Conservation (phyloP, 2,797 vertebrate genomes). For the Helarctos malayanus region DNA sequence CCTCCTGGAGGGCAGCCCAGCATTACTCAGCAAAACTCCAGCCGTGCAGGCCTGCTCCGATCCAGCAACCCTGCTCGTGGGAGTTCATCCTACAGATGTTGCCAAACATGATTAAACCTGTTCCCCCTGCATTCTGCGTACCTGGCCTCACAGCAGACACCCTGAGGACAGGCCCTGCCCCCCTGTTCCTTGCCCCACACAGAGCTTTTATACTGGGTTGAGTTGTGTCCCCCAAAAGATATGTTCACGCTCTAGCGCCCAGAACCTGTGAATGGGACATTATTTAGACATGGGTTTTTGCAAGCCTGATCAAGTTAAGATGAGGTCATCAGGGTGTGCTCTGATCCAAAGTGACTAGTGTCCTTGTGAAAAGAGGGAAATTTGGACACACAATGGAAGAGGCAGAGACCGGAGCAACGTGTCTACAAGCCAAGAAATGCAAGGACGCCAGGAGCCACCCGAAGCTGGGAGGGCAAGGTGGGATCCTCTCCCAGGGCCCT, state of each 20-base stretch:
- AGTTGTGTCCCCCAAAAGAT: neutral
- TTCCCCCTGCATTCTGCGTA: neutral
- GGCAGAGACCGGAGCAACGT: fast-evolving
- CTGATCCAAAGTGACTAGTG: fast-evolving
- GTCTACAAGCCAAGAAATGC: fast-evolving
- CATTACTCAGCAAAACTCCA: fast-evolving
- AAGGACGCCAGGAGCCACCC: neutral
- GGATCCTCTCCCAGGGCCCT: neutral
- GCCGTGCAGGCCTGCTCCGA: too few relatives aligned
- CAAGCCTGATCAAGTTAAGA: neutral
- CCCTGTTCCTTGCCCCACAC: neutral
- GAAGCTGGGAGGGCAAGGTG: neutral
- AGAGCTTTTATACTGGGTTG: neutral
- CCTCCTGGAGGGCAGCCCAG: fast-evolving
- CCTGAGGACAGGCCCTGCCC: too few relatives aligned
- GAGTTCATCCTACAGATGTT: neutral
- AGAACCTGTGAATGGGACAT: neutral
- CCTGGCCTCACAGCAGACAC: neutral
- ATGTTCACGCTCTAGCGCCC: neutral
- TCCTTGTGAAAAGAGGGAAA: neutral
- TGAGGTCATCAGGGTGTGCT: neutral
- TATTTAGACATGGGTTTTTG: neutral
- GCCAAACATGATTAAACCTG: neutral
- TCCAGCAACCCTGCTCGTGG: fast-evolving
- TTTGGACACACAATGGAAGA: neutral